These are phyloP conservation scores for human (Homo sapiens) DNA, from an alignment of 2,113 vertebrate species.

Conservation along the genomic window DNA sequence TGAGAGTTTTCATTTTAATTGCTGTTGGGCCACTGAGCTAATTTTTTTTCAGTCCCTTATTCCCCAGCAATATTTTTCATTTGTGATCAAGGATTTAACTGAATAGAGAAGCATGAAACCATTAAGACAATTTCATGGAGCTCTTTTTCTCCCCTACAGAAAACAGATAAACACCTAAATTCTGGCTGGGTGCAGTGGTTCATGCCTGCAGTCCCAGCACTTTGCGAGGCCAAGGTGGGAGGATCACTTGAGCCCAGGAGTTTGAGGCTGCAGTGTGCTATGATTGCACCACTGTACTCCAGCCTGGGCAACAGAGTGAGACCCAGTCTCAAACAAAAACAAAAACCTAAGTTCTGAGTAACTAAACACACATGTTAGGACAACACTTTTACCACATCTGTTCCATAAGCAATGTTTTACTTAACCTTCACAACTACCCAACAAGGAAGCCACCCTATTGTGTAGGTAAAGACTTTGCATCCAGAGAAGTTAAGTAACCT, in stretches of 20 bases:
- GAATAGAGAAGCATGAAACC: constrained; percentile 14
- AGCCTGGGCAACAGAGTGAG: too few species aligned
- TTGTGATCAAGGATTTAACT: neutral
- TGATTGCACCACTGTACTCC: too few species aligned
- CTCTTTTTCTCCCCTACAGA: neutral
- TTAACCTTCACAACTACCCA: neutral
- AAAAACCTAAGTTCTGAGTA: neutral
- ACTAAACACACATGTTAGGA: neutral
- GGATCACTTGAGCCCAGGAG: too few species aligned
- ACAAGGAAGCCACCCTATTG: neutral
- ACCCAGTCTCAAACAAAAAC: neutral
- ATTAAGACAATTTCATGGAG: neutral
- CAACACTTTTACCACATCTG: neutral
- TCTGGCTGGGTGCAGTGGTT: neutral
- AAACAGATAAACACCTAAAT: neutral
- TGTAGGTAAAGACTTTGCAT: neutral
- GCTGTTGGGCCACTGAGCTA: neutral
- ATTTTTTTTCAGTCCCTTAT: neutral
- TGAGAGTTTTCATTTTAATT: neutral
- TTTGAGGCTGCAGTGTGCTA: too few species aligned
- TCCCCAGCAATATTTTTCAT: neutral
- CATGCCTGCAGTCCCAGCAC: too few species aligned
- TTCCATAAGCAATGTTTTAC: neutral
- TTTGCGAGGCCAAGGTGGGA: too few species aligned
- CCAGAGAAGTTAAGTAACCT: neutral